Conservation (phyloP, 2,888 invertebrate species). For the Ichneumon xanthorius region DNA sequence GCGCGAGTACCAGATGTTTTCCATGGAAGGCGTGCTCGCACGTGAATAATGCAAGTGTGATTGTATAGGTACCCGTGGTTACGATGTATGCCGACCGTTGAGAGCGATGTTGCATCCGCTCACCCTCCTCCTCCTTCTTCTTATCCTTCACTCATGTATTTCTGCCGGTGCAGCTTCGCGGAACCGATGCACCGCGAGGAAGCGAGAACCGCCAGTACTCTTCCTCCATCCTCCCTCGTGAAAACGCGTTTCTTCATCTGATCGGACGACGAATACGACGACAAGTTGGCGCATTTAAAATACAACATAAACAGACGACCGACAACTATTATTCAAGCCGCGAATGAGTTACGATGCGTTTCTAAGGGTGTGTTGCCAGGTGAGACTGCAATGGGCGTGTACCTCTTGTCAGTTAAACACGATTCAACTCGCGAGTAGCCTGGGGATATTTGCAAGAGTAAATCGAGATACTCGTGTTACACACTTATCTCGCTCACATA, state of each 20-base stretch:
- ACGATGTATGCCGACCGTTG: slow-evolving; percentile 51
- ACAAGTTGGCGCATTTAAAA: slow-evolving; percentile 58
- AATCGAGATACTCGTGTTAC: slow-evolving; percentile 11
- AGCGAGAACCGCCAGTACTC: slow-evolving; percentile 21
- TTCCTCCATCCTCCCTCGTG: slow-evolving; percentile 19
- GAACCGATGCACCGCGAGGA: slow-evolving; percentile 53
- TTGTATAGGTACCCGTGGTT: slow-evolving; percentile 48
- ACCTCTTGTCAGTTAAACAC: slow-evolving; percentile 35
- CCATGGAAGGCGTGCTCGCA: slow-evolving; percentile 70
- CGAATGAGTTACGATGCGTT: slow-evolving; percentile 64
- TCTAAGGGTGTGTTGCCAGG: slow-evolving; percentile 38
- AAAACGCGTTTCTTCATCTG: slow-evolving; percentile 67
- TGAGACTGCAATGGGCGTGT: slow-evolving; percentile 51
- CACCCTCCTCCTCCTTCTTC: slow-evolving; percentile 14
- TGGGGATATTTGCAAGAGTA: slow-evolving; percentile 20
- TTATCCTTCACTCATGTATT: slow-evolving; percentile 26
- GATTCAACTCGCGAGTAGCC: slow-evolving; percentile 38
- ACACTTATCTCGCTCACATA: not conserved
- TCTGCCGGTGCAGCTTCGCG: slow-evolving; percentile 39
- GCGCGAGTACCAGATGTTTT: slow-evolving; percentile 73
- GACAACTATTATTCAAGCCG: slow-evolving; percentile 63
- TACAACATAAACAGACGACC: slow-evolving; percentile 63
- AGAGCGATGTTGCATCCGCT: slow-evolving; percentile 56
- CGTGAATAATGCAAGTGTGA: slow-evolving; percentile 68
- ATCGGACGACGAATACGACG: slow-evolving; percentile 63